Evolutionary conservation across 2,888 invertebrate species (phyloP).

Genomic region (Lypha dubia): DNA sequence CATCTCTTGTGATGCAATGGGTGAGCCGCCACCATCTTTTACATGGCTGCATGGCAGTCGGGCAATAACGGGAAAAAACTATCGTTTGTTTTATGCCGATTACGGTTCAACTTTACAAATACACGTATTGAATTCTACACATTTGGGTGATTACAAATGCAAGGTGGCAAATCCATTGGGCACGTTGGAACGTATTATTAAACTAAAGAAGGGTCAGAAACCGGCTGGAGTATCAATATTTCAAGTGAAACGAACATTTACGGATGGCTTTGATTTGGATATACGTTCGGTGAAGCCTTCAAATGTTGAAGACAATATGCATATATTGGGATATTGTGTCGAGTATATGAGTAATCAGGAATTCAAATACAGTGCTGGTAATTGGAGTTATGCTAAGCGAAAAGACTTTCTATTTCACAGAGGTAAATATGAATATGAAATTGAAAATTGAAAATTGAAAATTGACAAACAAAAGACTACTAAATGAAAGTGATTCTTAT

Average conservation of each 20-base stretch:
- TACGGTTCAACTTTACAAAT: constrained; percentile 82
- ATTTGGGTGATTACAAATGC: constrained; percentile 85
- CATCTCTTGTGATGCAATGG: constrained; percentile 86
- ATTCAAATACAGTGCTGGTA: constrained; percentile 81
- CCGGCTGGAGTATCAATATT: constrained; percentile 84
- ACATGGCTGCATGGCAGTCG: constrained; percentile 84
- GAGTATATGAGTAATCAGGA: constrained; percentile 81
- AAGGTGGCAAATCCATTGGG: constrained; percentile 85
- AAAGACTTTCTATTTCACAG: constrained; percentile 81
- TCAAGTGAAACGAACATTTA: constrained; percentile 79
- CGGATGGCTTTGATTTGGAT: constrained; percentile 83
- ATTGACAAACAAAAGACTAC: neutral
- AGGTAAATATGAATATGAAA: constrained; percentile 76
- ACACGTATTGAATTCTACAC: constrained; percentile 78
- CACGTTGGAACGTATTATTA: constrained; percentile 84
- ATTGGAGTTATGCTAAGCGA: constrained; percentile 82
- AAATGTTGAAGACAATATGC: constrained; percentile 80
- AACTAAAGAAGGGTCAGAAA: constrained; percentile 84
- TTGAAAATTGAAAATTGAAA: neutral
- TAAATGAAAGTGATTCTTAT: neutral
- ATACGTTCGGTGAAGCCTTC: constrained; percentile 80
- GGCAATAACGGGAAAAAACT: constrained; percentile 79
- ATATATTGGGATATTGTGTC: constrained; percentile 82
- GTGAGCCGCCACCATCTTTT: constrained; percentile 85
- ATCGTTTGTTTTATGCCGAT: constrained; percentile 81